Conservation (phyloP, 1,140 invertebrate species). For the Macrosteles quadrilineatus region DNA sequence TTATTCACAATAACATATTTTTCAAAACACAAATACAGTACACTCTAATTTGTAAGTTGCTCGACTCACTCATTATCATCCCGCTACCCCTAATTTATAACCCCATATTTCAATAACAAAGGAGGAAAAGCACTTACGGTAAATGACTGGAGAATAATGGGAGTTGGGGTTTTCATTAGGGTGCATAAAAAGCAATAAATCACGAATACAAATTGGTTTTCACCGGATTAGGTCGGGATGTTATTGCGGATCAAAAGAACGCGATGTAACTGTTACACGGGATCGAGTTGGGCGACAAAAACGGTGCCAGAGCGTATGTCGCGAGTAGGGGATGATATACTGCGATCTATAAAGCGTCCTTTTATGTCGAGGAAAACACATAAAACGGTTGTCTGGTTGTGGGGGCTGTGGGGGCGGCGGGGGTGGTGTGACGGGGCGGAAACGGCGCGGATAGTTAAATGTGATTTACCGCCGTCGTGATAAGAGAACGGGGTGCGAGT, state of each 20-base stretch:
- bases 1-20: too few species aligned
- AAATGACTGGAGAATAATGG: conserved; percentile 11
- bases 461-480: conserved; percentile 30
- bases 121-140: not conserved
- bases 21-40: too few species aligned
- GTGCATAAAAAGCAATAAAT: conserved; percentile 19
- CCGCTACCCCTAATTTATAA: not conserved
- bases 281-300: conserved; percentile 18
- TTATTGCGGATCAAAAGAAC: not conserved
- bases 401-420: too few species aligned
- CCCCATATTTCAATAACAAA: conserved; percentile 6
- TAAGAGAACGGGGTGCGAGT: conserved; percentile 20
- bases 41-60: too few species aligned
- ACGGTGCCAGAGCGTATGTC: conserved; percentile 19
- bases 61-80: too few species aligned
- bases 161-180: not conserved
- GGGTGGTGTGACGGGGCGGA: not conserved
- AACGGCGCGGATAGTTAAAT: conserved; percentile 33
- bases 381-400: conserved; percentile 32
- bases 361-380: conserved; percentile 33
- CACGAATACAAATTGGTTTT: conserved; percentile 17
- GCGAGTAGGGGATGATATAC: conserved; percentile 21
- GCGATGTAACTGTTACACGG: conserved; percentile 9
- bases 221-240: not conserved
- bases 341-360: conserved; percentile 30